Conservation (phyloP, 2,797 vertebrate genomes). For the Pitangus sulphuratus region DNA sequence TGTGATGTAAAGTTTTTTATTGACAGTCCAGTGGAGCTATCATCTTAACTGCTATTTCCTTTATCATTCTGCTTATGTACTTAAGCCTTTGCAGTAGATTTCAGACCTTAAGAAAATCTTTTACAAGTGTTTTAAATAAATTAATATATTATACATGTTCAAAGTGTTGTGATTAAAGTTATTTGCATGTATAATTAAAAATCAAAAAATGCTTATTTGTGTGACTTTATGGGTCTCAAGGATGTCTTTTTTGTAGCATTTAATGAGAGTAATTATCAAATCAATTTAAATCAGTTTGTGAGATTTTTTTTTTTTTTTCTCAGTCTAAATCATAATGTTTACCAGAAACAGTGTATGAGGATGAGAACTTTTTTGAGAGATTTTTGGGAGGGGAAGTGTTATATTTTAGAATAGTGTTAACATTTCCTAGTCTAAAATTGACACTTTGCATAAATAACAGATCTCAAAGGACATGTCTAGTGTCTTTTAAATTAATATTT, state of each 20-base stretch:
- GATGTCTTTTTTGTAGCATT: background rate
- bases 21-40: background rate
- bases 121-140: background rate
- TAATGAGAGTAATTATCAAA: background rate
- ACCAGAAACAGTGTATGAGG: background rate
- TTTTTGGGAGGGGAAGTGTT: fast-evolving
- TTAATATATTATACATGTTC: background rate
- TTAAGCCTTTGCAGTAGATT: background rate
- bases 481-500: background rate
- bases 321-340: background rate
- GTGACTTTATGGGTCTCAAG: background rate
- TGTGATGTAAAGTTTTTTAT: fast-evolving
- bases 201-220: background rate
- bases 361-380: background rate
- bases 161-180: background rate
- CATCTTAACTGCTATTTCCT: background rate
- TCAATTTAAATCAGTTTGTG: background rate
- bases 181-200: background rate
- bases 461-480: background rate
- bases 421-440: background rate
- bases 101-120: background rate
- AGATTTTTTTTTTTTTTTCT: background rate
- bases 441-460: background rate
- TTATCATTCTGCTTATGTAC: background rate
- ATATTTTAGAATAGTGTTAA: background rate